Conservation (phyloP, 92 coral and sea anemone genomes). For the Isaurus tuberculatus region DNA sequence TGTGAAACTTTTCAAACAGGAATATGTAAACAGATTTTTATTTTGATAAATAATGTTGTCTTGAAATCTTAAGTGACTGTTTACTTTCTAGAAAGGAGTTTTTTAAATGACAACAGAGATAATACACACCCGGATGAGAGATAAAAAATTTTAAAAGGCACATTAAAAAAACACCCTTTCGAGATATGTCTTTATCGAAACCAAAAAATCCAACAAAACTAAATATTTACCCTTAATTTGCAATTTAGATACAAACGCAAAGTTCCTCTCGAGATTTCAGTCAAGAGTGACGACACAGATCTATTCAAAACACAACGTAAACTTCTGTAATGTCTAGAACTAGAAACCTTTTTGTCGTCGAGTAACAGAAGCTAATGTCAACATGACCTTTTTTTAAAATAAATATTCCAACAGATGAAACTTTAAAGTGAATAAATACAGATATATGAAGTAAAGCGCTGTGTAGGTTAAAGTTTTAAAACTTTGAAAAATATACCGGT, state of each 20-base stretch:
- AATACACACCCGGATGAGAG: neutral
- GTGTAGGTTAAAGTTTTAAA: no score
- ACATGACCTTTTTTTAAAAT: neutral
- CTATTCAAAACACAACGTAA: slow-evolving; percentile 1
- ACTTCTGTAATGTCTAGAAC: neutral
- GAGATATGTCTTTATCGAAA: neutral
- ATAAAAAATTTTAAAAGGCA: neutral
- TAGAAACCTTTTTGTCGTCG: neutral
- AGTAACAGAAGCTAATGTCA: no score
- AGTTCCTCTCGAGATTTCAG: slow-evolving; percentile 16
- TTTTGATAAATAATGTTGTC: neutral
- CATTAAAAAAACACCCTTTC: neutral
- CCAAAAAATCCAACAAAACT: neutral
- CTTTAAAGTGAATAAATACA: no score
- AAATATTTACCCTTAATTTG: neutral
- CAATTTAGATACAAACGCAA: neutral
- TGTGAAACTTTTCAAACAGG: neutral
- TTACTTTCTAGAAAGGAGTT: neutral
- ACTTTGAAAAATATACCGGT: no score
- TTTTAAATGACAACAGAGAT: neutral
- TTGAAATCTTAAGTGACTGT: neutral
- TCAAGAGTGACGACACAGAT: neutral
- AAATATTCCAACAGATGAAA: neutral
- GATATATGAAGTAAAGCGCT: no score
- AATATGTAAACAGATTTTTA: neutral